Base-by-base conservation (phyloP, 2,113 vertebrate genomes). In the Hoplias malabaricus region DNA sequence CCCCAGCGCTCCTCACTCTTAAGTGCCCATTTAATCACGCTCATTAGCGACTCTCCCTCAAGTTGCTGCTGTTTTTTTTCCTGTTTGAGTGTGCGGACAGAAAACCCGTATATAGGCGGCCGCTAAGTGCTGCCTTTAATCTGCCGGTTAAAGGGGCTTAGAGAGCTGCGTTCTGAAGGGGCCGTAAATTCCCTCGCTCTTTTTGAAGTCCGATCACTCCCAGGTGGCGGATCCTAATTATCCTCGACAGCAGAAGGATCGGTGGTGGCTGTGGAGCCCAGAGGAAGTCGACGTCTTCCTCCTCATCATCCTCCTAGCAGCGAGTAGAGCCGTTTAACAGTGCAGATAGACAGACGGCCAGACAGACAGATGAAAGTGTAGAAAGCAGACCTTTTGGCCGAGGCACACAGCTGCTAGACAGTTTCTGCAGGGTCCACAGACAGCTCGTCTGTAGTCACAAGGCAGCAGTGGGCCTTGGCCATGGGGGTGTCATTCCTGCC, bases 211-310 rank as follows among this genome's bases (percentile, higher is more conserved):
- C 62, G 62, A 43, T 72, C 73, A 43, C 70, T 85, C 84, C 80
- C 82, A 71, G 84, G 84, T 81, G 82, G 80, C 78, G 6, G 63
- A 77, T 84, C 83, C 83, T 80, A 84, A 87, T 87, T 82, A 85
- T 85, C 78, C 80, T 69, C 79, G 72, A 82, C 78, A 84, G 82
- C 75, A 67, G 65, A 73, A 75, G 80, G 69, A 82, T 73, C 65
- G 23, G 23, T 23, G 16, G 65, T 53, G 25, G 23, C 38, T 31
- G 57, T 33, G 10, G 69, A 33, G 69, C 27, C 19, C 57, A 62
- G 72, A 50, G 69, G 62, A 69, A 76, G 76, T 56, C 80, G 25
- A 68, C 54, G 23, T 68, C 36, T 36, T 68, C 27, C 25, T 42
- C 67, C 69, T 67, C 42, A 66, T 59, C n/a, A 27, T 53, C 21